Percentiles rank a stretch among this genome's conserved stretches.
Conservation (phyloP, 1,140 invertebrate genomes). For the Physella acuta region DNA sequence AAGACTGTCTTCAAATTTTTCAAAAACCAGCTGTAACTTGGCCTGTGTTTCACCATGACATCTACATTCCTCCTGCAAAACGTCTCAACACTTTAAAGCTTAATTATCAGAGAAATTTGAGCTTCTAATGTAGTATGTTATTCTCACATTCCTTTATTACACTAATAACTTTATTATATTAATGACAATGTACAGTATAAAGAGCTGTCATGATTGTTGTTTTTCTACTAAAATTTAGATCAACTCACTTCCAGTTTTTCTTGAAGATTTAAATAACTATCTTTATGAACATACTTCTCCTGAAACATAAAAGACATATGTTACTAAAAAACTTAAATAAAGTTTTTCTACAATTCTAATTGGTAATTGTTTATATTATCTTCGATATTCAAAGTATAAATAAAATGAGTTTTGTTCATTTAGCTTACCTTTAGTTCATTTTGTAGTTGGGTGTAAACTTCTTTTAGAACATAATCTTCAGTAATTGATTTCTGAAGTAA, state of each 20-base stretch:
- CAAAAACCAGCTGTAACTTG: not conserved
- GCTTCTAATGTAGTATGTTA: not conserved
- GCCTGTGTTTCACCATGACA: not conserved
- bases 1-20: not conserved
- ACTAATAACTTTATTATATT: not conserved
- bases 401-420: not conserved
- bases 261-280: not conserved
- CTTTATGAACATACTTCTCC: conserved; percentile 1
- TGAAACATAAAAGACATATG: not conserved
- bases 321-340: not conserved
- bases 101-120: not conserved
- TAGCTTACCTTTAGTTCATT: conserved; percentile 1
- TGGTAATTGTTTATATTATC: not conserved
- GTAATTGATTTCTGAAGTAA: conserved; percentile 3
- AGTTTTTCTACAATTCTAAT: not conserved
- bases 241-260: not conserved
- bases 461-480: not conserved
- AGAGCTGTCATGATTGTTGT: not conserved
- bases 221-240: not conserved
- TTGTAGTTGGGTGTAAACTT: not conserved
- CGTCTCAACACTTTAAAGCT: not conserved
- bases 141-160: not conserved
- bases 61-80: not conserved
- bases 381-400: not conserved
- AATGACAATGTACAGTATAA: not conserved